Base-by-base conservation (phyloP, 2,113 vertebrate species). In the Erinaceus europaeus region DNA sequence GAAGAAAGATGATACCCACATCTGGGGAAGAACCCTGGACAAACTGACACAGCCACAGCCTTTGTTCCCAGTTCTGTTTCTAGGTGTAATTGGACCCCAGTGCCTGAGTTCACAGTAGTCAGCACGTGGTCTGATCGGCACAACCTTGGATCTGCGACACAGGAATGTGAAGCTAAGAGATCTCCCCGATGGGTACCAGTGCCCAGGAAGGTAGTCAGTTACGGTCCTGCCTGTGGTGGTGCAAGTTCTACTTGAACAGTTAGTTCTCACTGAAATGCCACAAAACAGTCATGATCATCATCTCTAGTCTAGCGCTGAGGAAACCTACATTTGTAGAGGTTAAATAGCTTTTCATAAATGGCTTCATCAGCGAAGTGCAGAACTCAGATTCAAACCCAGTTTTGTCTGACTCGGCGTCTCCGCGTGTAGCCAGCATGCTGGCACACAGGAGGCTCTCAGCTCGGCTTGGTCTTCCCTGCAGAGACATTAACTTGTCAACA, bases 401-500 rank as follows among this genome's bases (percentile, higher is more conserved):
- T 50, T 46, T 2, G 0, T 27, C 55, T 65, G 64, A 64, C 36
- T 65, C 50, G 25, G 69, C 61, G 83, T 46, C 15, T 72, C 32
- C n/a, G 80, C 25, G 9, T 65, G 77, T 55, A 77, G 29, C 50
- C 59, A 27, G 73, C 62, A 84, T 44, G 76, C n/a, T n/a, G n/a
- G n/a, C n/a, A n/a, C n/a, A n/a, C n/a, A n/a, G n/a, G n/a, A n/a
- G n/a, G n/a, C n/a, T n/a, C n/a, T n/a, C n/a, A n/a, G n/a, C n/a
- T n/a, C n/a, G n/a, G n/a, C n/a, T 71, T 77, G 76, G 36, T 55
- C 52, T 90, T 83, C 64, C 44, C 88, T 57, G 36, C 21, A 69
- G 77, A 90, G 91, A 86, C 52, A 81, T 86, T 84, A 84, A 81
- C 86, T 93, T 75, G 73, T 91, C 89, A 92, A 29, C 46, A 32